Evolutionary conservation across 2,113 vertebrate genomes (phyloP).

Genomic region (Numenius arquata): DNA sequence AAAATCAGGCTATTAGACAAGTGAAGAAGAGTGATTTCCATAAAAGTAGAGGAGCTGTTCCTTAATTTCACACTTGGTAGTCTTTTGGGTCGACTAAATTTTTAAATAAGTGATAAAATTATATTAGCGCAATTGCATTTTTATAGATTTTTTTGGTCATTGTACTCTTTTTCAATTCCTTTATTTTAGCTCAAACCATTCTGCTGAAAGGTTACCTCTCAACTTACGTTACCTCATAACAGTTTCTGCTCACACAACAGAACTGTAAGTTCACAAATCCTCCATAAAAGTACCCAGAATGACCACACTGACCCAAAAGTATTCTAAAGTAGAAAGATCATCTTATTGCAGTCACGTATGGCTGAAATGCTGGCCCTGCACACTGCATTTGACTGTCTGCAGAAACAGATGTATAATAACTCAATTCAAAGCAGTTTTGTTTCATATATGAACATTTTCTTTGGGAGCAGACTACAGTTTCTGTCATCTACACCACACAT

Average conservation of each 20-base stretch:
- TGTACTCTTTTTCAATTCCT: constrained; percentile 83
- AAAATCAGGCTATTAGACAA: constrained; percentile 86
- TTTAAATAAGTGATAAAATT: constrained; percentile 90
- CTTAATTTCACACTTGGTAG: constrained; percentile 88
- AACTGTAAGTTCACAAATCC: constrained; percentile 55
- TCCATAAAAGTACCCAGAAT: not conserved
- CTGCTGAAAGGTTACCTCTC: constrained; percentile 79
- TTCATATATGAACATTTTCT: not conserved
- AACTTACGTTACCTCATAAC: constrained; percentile 72
- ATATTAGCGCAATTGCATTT: constrained; percentile 86
- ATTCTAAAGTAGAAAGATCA: not conserved
- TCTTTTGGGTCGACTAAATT: constrained; percentile 88
- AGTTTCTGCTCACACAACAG: constrained; percentile 48
- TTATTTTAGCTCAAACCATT: constrained; percentile 80
- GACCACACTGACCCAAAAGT: constrained; percentile 15
- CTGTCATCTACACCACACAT: accelerated
- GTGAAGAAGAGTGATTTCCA: constrained; percentile 86
- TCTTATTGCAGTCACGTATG: not conserved
- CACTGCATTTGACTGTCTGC: not conserved
- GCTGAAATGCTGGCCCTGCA: not conserved
- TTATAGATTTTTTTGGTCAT: constrained; percentile 87
- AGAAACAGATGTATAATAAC: not conserved
- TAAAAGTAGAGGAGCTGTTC: constrained; percentile 83
- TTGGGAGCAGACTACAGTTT: not conserved
- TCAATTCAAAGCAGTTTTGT: not conserved